phyloP scores from a whole-genome alignment of 1,140 invertebrate species.

The Brachionus rubens region DNA sequence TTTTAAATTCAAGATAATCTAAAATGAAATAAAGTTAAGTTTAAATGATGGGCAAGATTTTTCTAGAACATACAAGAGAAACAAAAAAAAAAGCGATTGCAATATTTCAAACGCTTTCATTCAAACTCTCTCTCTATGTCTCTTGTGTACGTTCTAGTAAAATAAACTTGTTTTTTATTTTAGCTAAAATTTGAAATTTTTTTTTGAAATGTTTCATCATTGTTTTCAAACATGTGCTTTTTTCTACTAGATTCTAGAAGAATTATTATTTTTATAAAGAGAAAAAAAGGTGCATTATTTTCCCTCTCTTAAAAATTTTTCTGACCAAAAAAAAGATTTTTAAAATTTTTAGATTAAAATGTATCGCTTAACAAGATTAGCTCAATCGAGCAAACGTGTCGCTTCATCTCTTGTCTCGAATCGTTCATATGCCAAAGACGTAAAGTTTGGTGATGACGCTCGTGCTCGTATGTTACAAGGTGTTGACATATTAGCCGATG shows the following conservation, averaged over 20 bases:
- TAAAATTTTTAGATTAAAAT: background rate
- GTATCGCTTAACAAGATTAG: conserved; percentile 39
- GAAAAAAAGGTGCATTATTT: no score
- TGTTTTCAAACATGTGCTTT: conserved; percentile 27
- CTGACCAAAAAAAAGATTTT: background rate
- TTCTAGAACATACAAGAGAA: conserved; percentile 16
- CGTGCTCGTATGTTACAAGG: conserved; percentile 93
- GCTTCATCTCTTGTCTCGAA: background rate
- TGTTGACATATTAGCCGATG: conserved; percentile 93
- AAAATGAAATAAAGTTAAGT: background rate
- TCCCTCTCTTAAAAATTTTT: no score
- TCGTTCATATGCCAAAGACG: conserved; percentile 77
- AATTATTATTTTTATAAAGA: no score
- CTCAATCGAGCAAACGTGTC: conserved; percentile 30
- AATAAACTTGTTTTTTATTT: conserved; percentile 3
- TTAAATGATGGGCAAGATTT: background rate
- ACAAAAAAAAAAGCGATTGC: background rate
- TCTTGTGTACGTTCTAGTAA: no score
- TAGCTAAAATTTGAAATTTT: background rate
- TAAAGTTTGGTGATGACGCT: conserved; percentile 94
- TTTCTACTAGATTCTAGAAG: no score
- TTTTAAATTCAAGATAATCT: background rate
- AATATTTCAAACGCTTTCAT: conserved; percentile 25
- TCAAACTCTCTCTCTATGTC: background rate
- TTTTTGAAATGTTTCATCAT: conserved; percentile 30